Evolutionary conservation across 2,888 invertebrate genomes (phyloP).

Genomic region (Morpho deidamia): DNA sequence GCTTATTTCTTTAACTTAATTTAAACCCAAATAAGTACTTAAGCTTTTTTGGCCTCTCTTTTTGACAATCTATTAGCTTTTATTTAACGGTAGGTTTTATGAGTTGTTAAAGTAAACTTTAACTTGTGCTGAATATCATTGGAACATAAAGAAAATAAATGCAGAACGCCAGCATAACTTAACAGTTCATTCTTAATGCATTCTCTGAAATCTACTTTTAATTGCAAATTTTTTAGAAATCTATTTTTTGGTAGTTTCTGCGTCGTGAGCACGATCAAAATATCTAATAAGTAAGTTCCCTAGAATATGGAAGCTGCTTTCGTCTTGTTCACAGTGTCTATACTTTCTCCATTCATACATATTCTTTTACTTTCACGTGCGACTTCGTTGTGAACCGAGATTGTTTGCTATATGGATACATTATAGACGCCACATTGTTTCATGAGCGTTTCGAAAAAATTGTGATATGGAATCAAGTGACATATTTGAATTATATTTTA

Average conservation of each 20-base stretch:
- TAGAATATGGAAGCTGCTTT: slow-evolving; percentile 23
- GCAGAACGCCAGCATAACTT: no score
- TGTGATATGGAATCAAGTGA: no score
- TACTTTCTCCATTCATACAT: slow-evolving; percentile 71
- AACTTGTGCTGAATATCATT: no score
- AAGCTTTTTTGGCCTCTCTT: no score
- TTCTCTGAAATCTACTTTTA: slow-evolving; percentile 3
- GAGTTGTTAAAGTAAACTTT: no score
- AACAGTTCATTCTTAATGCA: slow-evolving; percentile 1
- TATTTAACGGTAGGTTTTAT: no score
- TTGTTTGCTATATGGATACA: slow-evolving; percentile 48
- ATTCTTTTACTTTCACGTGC: slow-evolving; percentile 58
- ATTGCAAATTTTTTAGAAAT: slow-evolving; percentile 18
- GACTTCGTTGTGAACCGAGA: slow-evolving; percentile 47
- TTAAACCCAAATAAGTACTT: no score
- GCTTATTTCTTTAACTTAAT: no score
- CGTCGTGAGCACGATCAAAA: slow-evolving; percentile 9
- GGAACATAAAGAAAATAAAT: no score
- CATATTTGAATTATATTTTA: no score
- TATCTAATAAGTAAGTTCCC: slow-evolving; percentile 21
- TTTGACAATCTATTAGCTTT: no score
- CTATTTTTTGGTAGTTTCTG: slow-evolving; percentile 9
- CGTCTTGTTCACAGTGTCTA: slow-evolving; percentile 35
- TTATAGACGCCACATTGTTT: slow-evolving; percentile 44
- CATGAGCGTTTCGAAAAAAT: background rate